Evolutionary conservation across 37 sponge, comb jelly and placozoan species (phyloP).

Genomic region (Geodia barretti): DNA sequence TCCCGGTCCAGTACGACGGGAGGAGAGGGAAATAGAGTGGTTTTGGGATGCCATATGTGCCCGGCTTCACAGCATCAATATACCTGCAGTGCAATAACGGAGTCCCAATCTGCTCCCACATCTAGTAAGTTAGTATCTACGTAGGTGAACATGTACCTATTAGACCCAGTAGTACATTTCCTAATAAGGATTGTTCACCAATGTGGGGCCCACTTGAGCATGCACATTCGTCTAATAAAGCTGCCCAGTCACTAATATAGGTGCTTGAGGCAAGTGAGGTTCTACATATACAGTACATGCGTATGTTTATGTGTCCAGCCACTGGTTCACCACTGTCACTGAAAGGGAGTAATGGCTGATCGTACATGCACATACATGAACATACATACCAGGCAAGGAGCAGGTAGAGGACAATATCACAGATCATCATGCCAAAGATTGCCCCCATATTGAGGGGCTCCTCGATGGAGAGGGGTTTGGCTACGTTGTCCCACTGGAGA

Average conservation of each 20-base stretch:
- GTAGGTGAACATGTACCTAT: not conserved
- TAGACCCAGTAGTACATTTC: constrained; percentile 17
- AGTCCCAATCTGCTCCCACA: not conserved
- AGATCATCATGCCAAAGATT: constrained; percentile 79
- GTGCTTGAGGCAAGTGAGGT: no score
- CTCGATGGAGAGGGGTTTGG: constrained; percentile 51
- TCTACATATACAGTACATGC: no score
- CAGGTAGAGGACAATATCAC: constrained; percentile 83
- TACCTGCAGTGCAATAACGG: no score
- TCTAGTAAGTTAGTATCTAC: not conserved
- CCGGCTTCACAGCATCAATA: constrained; percentile 90
- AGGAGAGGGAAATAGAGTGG: constrained; percentile 85
- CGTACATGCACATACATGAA: no score
- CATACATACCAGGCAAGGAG: constrained; percentile 84
- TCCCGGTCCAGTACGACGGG: constrained; percentile 83
- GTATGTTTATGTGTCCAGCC: not conserved
- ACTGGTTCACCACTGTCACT: not conserved
- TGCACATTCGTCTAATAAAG: no score
- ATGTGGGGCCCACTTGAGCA: no score
- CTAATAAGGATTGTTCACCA: constrained; percentile 8
- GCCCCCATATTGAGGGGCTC: constrained; percentile 74
- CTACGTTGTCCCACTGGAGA: constrained; percentile 68
- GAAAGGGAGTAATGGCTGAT: no score
- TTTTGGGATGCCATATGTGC: constrained; percentile 88
- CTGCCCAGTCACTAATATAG: no score